Percentiles rank a stretch among this genome's conserved stretches.
phyloP scores from a whole-genome alignment of 1,140 invertebrate genomes.

The Limonius californicus region DNA sequence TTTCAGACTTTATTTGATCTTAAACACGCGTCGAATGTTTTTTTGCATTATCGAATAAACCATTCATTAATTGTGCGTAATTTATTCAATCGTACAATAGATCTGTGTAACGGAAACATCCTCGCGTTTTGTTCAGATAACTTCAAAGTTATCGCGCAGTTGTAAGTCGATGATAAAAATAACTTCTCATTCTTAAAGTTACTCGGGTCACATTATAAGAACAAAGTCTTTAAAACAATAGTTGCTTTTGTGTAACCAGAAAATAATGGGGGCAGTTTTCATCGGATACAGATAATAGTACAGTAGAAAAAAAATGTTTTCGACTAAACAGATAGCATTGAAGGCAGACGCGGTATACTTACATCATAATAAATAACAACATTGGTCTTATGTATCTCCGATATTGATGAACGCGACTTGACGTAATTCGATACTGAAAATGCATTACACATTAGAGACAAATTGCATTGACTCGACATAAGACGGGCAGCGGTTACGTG shows the following conservation, averaged over 20 bases:
- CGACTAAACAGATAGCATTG: background rate
- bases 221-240: background rate
- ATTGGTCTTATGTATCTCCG: no score
- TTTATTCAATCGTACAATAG: background rate
- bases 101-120: background rate
- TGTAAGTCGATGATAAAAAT: background rate
- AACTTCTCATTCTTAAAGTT: slow-evolving; percentile 2
- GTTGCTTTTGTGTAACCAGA: background rate
- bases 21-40: background rate
- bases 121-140: background rate
- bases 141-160: background rate
- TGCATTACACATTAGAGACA: slow-evolving; percentile 26
- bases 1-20: slow-evolving; percentile 22
- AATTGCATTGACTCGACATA: slow-evolving; percentile 17
- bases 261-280: background rate
- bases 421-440: slow-evolving; percentile 17
- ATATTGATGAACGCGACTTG: no score
- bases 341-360: no score
- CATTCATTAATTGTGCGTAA: background rate
- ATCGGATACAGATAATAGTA: background rate
- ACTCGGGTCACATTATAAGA: background rate
- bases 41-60: slow-evolving; percentile 3
- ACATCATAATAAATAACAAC: no score
- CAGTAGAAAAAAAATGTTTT: background rate
- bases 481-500: slow-evolving; percentile 16